Base-by-base conservation (phyloP, 2,113 vertebrate genomes). In the Psittacula cyanocephala region DNA sequence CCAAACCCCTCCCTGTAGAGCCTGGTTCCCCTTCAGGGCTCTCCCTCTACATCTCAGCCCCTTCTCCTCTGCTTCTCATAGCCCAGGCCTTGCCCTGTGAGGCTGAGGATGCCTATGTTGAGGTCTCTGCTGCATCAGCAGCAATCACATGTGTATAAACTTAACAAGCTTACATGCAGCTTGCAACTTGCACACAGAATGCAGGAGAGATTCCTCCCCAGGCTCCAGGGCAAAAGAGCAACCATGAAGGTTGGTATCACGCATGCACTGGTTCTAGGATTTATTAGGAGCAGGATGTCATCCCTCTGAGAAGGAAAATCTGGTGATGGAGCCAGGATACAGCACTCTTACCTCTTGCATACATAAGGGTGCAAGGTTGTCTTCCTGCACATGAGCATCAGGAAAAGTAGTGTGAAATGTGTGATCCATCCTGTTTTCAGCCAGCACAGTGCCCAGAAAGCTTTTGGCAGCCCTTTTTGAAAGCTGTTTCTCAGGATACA, bases 131-230 rank as follows among this genome's bases (percentile, higher is more conserved):
- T 23, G 7, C 25, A 4, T 13, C 14, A 31, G 44, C 29, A 27
- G n/a, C 1, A 4, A 39, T 3, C 43, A 13, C 2, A 6, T 0
- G 1, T 0, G 1, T 19, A 19, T 22, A 39, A 37, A 37, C 47
- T 31, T 13, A 16, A 15, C 20, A 17, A 81, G 41, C 20, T 49
- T 5, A 28, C 22, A 3, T 1, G 8, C 33, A 39, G 70, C 78
- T 89, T 28, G 20, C 49, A 13, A 20, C 39, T 41, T 62, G 41
- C 64, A 7, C 59, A 37, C 50, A 44, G 13, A 19, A 74, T 28
- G 39, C 60, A 68, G 46, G 16, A 24, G 43, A 18, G 11, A 39
- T n/a, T 22, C 47, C 31, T n/a, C 52, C 60, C 67, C 60, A 28
- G 52, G 52, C 46, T 79, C 43, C 74, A 49, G 47, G 11, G 15